Conservation (phyloP, 2,797 vertebrate genomes). For the Channa striata region DNA sequence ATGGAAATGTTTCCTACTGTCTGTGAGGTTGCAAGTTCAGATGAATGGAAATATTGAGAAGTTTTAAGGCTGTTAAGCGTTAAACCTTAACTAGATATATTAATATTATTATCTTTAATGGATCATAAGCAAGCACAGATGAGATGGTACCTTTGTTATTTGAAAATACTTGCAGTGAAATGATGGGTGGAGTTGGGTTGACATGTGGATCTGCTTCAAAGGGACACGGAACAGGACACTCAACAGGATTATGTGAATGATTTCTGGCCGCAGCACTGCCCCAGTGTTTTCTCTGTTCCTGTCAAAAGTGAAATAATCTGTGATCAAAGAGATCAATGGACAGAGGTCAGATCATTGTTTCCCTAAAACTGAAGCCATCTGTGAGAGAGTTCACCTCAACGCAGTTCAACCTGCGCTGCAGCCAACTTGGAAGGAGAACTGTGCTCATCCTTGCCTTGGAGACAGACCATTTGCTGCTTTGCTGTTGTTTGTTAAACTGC, state of each 20-base stretch:
- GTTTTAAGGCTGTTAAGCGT: neutral
- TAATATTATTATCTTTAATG: neutral
- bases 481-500: conserved; percentile 39
- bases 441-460: conserved; percentile 25
- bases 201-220: conserved; percentile 34
- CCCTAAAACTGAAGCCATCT: conserved; percentile 62
- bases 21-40: neutral
- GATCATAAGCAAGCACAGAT: neutral
- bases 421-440: conserved; percentile 23
- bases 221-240: conserved; percentile 18
- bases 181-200: neutral
- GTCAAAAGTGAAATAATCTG: conserved; percentile 47
- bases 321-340: conserved; percentile 46
- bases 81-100: neutral
- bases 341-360: conserved; percentile 58
- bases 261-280: conserved; percentile 18
- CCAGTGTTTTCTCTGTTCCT: conserved; percentile 38
- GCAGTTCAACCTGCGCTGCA: conserved; percentile 38
- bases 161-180: neutral
- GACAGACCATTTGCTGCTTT: conserved; percentile 25
- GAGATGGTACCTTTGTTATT: neutral
- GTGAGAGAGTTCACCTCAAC: conserved; percentile 41
- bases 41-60: conserved; percentile 13
- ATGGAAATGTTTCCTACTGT: conserved; percentile 24
- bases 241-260: conserved; percentile 6